A percentile compares a stretch with the other conserved stretches of the same genome.
These are phyloP conservation scores for Myiopsitta monachus DNA, from an alignment of 2,113 vertebrate species.

Conservation along the genomic window DNA sequence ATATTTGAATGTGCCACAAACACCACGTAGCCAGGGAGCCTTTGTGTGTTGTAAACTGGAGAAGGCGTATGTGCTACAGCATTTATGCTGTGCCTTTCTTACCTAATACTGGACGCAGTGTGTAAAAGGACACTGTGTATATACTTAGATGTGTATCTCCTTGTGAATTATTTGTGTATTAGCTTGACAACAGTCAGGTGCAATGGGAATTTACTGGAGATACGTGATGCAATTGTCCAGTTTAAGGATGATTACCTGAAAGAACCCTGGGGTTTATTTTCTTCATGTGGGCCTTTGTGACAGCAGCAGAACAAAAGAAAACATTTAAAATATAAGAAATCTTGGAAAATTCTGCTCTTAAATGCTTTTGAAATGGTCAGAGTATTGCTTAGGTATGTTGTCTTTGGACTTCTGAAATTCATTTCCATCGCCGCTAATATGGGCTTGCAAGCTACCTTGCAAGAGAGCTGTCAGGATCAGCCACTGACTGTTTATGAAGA, in stretches of 20 bases:
- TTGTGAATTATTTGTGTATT: not conserved
- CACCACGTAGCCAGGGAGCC: not conserved
- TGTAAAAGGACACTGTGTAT: not conserved
- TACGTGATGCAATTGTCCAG: not conserved
- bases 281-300: not conserved
- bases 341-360: not conserved
- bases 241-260: not conserved
- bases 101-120: not conserved
- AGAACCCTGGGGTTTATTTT: not conserved
- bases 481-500: conserved; percentile 28
- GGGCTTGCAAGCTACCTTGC: not conserved
- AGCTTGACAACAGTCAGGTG: not conserved
- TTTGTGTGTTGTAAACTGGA: not conserved
- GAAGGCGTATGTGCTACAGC: not conserved
- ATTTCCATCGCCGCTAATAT: conserved; percentile 15
- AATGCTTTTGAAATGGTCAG: not conserved
- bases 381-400: not conserved
- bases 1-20: not conserved
- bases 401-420: not conserved
- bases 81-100: not conserved
- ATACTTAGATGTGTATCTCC: not conserved
- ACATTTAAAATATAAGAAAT: not conserved
- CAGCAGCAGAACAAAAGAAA: not conserved
- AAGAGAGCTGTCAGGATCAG: conserved; percentile 25
- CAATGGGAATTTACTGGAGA: not conserved